phyloP scores from a whole-genome alignment of 1,140 invertebrate genomes.

The Oryctes rhinoceros region DNA sequence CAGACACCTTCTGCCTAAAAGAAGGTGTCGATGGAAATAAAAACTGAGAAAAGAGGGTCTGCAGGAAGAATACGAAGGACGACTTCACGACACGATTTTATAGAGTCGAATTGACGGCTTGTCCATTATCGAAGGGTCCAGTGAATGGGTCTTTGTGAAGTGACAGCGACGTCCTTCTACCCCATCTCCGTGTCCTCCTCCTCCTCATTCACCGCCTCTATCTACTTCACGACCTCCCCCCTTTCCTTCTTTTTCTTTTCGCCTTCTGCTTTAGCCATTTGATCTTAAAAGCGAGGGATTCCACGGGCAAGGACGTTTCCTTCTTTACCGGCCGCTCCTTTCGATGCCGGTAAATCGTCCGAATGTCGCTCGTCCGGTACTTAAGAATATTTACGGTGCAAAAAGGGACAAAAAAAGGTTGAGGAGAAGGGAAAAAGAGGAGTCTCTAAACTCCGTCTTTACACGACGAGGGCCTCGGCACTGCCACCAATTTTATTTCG shows the following conservation, averaged over 20 bases:
- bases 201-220: not conserved
- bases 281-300: constrained; percentile 45
- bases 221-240: not conserved
- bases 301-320: constrained; percentile 34
- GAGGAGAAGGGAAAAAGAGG: not conserved
- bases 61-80: not conserved
- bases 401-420: constrained; percentile 7
- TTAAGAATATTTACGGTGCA: constrained; percentile 52
- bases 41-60: constrained; percentile 12
- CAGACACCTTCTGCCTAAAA: not conserved
- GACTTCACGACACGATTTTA: constrained; percentile 32
- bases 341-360: constrained; percentile 49
- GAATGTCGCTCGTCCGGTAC: constrained; percentile 54
- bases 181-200: not conserved
- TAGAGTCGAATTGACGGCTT: constrained; percentile 35
- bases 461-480: not conserved
- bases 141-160: constrained; percentile 32
- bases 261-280: constrained; percentile 44
- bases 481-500: constrained; percentile 38
- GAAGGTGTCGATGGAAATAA: constrained; percentile 12
- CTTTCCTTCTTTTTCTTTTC: not conserved
- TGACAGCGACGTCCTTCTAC: constrained; percentile 18
- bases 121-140: constrained; percentile 33
- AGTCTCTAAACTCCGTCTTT: constrained; percentile 7
- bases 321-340: constrained; percentile 25